These are phyloP conservation scores for Fistularia commersonii DNA, from an alignment of 2,797 vertebrate genomes.

Conservation along the genomic window DNA sequence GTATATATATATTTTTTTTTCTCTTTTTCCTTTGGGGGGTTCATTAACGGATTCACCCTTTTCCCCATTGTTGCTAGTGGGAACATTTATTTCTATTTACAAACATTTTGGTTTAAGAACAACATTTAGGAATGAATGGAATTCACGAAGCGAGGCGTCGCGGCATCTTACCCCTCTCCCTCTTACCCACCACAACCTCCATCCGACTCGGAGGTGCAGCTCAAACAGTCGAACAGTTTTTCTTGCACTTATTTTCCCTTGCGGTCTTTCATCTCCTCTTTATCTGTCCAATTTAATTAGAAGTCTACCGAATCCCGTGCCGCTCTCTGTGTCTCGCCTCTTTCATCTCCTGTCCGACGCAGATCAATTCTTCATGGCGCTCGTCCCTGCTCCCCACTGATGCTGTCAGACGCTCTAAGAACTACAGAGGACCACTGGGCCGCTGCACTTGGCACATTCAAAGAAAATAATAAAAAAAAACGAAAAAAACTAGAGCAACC, in stretches of 20 bases:
- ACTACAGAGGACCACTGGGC: conserved; percentile 3
- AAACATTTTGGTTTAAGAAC: no score
- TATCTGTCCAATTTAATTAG: conserved; percentile 64
- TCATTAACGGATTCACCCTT: no score
- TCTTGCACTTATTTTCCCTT: conserved; percentile 18
- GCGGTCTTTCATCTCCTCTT: conserved; percentile 56
- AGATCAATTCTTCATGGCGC: conserved; percentile 61
- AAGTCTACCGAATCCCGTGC: conserved; percentile 31
- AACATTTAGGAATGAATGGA: no score
- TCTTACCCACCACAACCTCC: no score
- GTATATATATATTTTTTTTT: background rate
- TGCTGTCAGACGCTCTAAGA: conserved; percentile 16
- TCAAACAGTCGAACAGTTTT: conserved; percentile 43
- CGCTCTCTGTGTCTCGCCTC: conserved; percentile 35
- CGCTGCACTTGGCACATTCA: background rate
- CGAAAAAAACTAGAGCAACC: no score
- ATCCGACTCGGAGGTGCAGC: no score
- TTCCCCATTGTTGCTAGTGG: no score
- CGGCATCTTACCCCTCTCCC: no score
- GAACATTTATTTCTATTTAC: no score
- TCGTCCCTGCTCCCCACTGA: conserved; percentile 21
- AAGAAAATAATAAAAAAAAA: no score
- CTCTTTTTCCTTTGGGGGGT: no score
- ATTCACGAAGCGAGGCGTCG: no score
- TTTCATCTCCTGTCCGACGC: conserved; percentile 63